Conservation (phyloP, 2,113 vertebrate genomes). For the Clinocottus analis region DNA sequence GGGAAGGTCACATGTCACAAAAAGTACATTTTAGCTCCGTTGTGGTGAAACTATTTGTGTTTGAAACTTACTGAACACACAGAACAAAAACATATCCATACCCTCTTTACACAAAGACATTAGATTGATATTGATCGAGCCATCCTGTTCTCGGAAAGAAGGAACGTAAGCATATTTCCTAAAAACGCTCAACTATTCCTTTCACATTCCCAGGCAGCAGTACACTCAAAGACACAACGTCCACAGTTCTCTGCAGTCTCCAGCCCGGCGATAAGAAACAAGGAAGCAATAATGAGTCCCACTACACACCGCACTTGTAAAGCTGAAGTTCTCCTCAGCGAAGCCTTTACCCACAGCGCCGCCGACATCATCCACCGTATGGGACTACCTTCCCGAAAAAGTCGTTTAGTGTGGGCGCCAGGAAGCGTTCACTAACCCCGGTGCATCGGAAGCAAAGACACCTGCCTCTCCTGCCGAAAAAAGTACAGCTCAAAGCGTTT, state of each 20-base stretch:
- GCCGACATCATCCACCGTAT: constrained; percentile 34
- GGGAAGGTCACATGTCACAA: too few species aligned
- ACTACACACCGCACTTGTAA: background rate
- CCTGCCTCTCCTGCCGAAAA: constrained; percentile 75
- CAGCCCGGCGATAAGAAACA: background rate
- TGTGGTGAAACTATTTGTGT: too few species aligned
- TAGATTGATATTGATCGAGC: background rate
- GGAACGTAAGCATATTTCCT: background rate
- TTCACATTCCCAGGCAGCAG: background rate
- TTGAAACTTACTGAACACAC: too few species aligned
- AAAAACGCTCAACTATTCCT: background rate
- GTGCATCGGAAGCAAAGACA: constrained; percentile 66
- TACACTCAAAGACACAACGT: background rate
- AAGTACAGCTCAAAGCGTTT: constrained; percentile 61
- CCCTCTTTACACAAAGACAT: background rate
- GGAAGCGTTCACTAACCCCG: constrained; percentile 55
- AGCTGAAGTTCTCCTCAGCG: constrained; percentile 28
- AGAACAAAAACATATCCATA: too few species aligned
- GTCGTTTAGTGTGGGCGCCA: constrained; percentile 63
- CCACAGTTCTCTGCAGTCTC: background rate
- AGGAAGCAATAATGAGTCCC: background rate
- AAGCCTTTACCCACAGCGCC: constrained; percentile 52
- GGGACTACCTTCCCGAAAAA: constrained; percentile 14
- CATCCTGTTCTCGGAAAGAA: background rate
- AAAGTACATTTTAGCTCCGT: too few species aligned